Evolutionary conservation across 2,888 invertebrate species (phyloP), one percentile per base, ranked within the genome.

Genomic region (Drosophila parthenogenetica): DNA sequence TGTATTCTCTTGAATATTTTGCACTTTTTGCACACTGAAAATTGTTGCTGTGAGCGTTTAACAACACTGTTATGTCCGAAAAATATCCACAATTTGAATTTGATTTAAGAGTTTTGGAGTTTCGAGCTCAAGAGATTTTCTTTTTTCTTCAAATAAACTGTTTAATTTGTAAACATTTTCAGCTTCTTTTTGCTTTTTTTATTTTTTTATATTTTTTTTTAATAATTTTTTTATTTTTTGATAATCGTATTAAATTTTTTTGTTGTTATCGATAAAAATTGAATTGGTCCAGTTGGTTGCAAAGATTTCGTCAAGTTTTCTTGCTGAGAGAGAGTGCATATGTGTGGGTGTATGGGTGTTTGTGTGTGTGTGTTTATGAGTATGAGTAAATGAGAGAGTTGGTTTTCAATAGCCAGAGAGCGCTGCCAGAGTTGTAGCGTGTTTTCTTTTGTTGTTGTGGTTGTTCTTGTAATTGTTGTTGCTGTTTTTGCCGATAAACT

Each of bases 391-490:
- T 61, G 68, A 50, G 72, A 66, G 69, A 57, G 45, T 65, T 72
- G 40, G 29, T 63, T 54, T 62, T 68, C 19, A 55, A 48, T 70
- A 69, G 85, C 83, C 83, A 82, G 82, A 83, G 82, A 85, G 81
- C 83, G 79, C 83, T 85, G 83, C 83, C 83, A 81, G 83, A 83
- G 73, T 82, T 85, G 85, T 82, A 81, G 83, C 83, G 83, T 85
- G 83, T 85, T 67, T 48, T 48, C 17, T 35, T 43, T 29, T 53
- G 39, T 43, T 54, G 42, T 43, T 42, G 40, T 63, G 63, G 68
- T 76, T 69, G 25, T 46, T 62, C 37, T 58, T 65, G 64, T 57
- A 53, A 43, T 40, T 62, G 42, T 58, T 65, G 64, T 57, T 55
- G 49, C 46, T 64, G 63, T 49, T 46, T 51, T 64, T 69, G 63